These are phyloP conservation scores for Oophaga sylvatica DNA, from an alignment of 2,797 vertebrate genomes.

Conservation along the genomic window DNA sequence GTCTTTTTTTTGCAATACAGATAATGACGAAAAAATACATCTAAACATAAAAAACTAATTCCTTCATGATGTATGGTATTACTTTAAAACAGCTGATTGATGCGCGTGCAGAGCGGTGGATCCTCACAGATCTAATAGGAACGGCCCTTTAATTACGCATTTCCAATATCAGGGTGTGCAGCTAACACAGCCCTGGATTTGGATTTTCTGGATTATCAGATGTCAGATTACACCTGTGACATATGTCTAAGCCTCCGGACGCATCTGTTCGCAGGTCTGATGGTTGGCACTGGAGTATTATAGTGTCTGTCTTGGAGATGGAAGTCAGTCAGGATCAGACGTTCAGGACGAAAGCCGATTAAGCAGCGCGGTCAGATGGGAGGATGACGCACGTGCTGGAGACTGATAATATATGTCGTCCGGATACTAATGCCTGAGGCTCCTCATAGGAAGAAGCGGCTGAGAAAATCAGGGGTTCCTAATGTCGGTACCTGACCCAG, in stretches of 20 bases:
- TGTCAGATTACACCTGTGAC: background rate
- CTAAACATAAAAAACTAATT: too few relatives aligned
- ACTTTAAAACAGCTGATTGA: too few relatives aligned
- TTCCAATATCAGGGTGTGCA: too few relatives aligned
- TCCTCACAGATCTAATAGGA: too few relatives aligned
- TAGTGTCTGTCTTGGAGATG: conserved; percentile 26
- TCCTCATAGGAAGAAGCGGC: background rate
- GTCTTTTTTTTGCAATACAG: too few relatives aligned
- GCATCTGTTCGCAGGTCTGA: conserved; percentile 1
- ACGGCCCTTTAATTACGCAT: too few relatives aligned
- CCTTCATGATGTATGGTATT: too few relatives aligned
- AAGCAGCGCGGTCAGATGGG: conserved; percentile 31
- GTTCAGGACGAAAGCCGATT: conserved; percentile 52
- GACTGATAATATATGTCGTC: background rate
- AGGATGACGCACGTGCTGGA: conserved; percentile 38
- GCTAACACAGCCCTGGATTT: background rate
- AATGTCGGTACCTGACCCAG: background rate
- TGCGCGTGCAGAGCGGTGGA: too few relatives aligned
- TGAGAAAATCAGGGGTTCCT: background rate
- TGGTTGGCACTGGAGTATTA: conserved; percentile 38
- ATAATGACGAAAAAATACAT: too few relatives aligned
- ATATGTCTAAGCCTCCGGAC: background rate
- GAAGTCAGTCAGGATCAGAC: conserved; percentile 35
- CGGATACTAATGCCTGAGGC: conserved; percentile 1
- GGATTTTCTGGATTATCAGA: background rate